Evolutionary conservation across 2,113 vertebrate species (phyloP), one percentile per base, ranked within the genome.

Genomic region (Turnix velox): DNA sequence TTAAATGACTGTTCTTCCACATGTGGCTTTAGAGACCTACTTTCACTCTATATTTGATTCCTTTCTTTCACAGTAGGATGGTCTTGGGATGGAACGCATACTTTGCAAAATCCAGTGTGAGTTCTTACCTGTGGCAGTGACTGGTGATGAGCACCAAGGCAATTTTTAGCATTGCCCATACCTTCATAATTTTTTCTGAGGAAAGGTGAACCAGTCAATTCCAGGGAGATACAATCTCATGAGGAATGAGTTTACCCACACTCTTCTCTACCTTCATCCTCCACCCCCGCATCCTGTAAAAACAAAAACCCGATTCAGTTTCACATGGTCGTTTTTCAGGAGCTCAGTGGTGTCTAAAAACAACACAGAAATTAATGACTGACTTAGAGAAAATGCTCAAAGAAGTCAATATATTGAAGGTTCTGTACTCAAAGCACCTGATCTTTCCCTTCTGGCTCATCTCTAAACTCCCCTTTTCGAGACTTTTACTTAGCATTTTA

Each of bases 191-290:
- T 40, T 27, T 15, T 88, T 63, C 57, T 55, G 24, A 39, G 37
- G 67, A 84, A 35, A 35, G 11, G 2, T 57, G 48, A 40, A 37
- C 22, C 30, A 52, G 33, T 14, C 48, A 74, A 24, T 22, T 35
- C 17, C 43, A 59, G 65, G 33, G 73, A 46, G 12, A 46, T 8
- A 73, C 68, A 80, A 2, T 7, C n/a, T 54, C 8, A n/a, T 40
- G 25, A 48, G 20, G 4, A 73, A 49, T 0, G 12, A 49, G 19
- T 18, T 73, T 49, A 66, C 68, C 14, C 4, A 9, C 0, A 0
- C 10, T 79, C 33, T 54, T 61, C 43, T 51, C 45, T 43, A 75
- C 57, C 13, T 40, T 57, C 45, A 75, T 61, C 13, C 45, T 57
- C 45, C 14, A 35, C 2, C 18, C 9, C 23, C 11, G 14, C 19